A percentile compares a stretch with the other conserved stretches of the same genome.
Conservation (phyloP, 2,797 vertebrate species). For the Amblyraja radiata region DNA sequence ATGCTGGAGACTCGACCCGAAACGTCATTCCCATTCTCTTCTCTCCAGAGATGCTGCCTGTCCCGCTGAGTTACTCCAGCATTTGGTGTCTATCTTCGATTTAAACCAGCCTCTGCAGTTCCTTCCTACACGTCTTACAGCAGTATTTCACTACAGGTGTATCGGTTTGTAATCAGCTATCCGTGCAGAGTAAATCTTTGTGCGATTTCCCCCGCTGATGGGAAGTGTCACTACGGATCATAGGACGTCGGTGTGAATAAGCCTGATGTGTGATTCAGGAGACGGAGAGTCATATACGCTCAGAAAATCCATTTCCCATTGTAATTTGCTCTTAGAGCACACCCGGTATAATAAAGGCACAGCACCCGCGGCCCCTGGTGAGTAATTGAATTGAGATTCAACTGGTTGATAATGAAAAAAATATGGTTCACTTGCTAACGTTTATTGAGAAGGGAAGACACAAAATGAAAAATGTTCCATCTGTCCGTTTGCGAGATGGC, state of each 20-base stretch:
- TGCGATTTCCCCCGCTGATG: neutral
- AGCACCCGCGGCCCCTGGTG: slow-evolving; percentile 48
- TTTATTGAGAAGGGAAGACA: slow-evolving; percentile 52
- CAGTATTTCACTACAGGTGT: neutral
- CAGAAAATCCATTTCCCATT: slow-evolving; percentile 36
- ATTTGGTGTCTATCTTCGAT: too few species aligned
- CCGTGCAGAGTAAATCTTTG: neutral
- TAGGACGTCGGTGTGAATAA: neutral
- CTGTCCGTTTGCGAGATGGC: slow-evolving; percentile 52
- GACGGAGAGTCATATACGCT: neutral
- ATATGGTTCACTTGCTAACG: slow-evolving; percentile 48
- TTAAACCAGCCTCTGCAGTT: too few species aligned
- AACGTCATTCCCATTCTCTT: too few species aligned
- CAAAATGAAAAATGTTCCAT: slow-evolving; percentile 57
- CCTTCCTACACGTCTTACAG: neutral
- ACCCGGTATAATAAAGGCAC: slow-evolving; percentile 46
- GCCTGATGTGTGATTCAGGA: neutral
- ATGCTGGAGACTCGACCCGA: too few species aligned
- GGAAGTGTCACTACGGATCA: neutral
- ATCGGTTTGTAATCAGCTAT: neutral
- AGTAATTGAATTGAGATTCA: slow-evolving; percentile 40
- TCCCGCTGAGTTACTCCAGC: too few species aligned
- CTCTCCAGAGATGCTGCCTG: too few species aligned
- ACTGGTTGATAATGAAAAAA: slow-evolving; percentile 44
- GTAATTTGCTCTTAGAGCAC: slow-evolving; percentile 43